Evolutionary conservation across 2,113 vertebrate species (phyloP).

Genomic region (Empidonax alnorum): DNA sequence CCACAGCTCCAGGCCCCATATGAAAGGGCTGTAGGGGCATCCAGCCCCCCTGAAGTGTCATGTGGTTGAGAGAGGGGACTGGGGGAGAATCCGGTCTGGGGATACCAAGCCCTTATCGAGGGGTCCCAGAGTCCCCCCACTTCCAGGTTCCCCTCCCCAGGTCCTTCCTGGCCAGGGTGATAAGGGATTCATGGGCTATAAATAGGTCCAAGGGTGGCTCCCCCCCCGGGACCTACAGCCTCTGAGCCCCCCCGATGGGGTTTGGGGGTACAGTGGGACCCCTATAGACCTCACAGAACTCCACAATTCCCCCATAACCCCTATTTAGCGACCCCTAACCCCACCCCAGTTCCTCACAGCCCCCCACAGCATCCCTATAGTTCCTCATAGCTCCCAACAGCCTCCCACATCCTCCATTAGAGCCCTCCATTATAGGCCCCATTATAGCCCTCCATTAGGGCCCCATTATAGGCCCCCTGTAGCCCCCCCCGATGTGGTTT

Average conservation of each 20-base stretch:
- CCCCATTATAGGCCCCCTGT: no score
- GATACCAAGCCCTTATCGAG: not conserved
- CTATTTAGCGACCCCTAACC: no score
- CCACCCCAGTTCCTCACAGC: no score
- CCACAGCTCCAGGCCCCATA: not conserved
- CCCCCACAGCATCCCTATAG: no score
- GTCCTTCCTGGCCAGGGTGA: not conserved
- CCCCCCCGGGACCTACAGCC: not conserved
- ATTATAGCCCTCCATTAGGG: no score
- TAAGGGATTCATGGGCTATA: not conserved
- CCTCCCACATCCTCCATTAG: no score
- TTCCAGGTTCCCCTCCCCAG: not conserved
- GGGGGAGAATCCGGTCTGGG: not conserved
- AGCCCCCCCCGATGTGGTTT: no score
- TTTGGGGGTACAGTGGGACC: not conserved
- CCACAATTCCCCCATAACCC: not conserved
- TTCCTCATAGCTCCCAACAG: no score
- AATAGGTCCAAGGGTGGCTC: not conserved
- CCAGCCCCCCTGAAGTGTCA: not conserved
- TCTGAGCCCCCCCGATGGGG: not conserved
- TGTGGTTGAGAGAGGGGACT: not conserved
- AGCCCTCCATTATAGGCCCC: no score
- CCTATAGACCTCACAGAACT: not conserved
- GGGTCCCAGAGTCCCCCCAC: not conserved
- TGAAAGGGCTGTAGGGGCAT: not conserved